Base-by-base conservation (phyloP, 1,140 invertebrate genomes). In the Drosophila equinoxialis region DNA sequence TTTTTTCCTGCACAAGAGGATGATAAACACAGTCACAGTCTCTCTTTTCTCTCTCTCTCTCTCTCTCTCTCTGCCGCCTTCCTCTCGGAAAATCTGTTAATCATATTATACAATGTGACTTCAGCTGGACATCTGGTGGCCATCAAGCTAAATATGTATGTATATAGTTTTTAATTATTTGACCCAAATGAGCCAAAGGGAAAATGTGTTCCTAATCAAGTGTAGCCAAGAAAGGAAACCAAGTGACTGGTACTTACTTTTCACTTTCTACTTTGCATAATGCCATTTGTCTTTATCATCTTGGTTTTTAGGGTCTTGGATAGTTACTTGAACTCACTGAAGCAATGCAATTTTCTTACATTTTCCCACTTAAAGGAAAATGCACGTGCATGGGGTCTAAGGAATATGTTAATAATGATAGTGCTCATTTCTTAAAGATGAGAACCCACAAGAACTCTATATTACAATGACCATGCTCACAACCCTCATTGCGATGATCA, bases 251-350 rank as follows among this genome's bases (percentile, higher is more conserved):
- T 30, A 30, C 30, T 30, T 30, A 30, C 30, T 30, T 30, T 30
- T 26, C 23, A 26, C 23, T 26, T 26, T 30, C 30, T 6, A 60
- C 62, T 78, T 86, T 86, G 81, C 79, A 85, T 85, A 86, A 75
- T 59, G 23, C 62, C n/a, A 54, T 57, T 60, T 33, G 30, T 57
- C 60, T 57, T 60, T 58, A 62, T 72, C 72, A 76, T 79, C 79
- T 76, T 64, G 61, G 37, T 41, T 26, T 30, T 30, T 64, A 37
- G 35, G 35, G 35, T 23, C 58, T 68, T 81, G 14, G 14, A 8
- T 10, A 85, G 86, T 85, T 75, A 86, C 55, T 76, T 69, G 63
- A 77, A 81, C 59, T 57, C 83, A 83, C 80, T 83, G 76, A 89
- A 83, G 68, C 83, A 89, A 61, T 71, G 73, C 74, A 77, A 77